Evolutionary conservation across 2,113 vertebrate species (phyloP), one percentile per base, ranked within the genome.

Genomic region (Vanacampus margaritifer): DNA sequence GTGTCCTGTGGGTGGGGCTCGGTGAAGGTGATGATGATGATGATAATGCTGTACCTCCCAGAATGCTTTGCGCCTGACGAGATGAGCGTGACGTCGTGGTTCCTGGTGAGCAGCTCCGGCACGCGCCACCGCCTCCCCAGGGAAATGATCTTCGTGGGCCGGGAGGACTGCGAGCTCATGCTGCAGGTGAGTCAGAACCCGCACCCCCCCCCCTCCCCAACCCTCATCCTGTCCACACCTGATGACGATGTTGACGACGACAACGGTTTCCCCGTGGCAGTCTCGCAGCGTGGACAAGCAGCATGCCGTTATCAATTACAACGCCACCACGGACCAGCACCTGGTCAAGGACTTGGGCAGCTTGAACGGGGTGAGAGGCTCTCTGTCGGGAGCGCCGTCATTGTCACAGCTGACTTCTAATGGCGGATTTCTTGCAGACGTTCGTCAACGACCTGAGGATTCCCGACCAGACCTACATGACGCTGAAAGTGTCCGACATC

Each of bases 281-380:
- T 98, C 97, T 68, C 97, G 97, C 86, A 99, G 97, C 0, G 97
- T 99, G 68, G 97, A 98, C 91, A 99, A 98, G 80, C 97, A 99
- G 76, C 97, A 98, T 0, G 97, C 97, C 0, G 97, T 99, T 50
- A 96, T 99, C 92, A 99, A 99, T 91, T 99, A 98, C 3, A 94
- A 97, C 87, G 89, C 88, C 53, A 90, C 93, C 2, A 93, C 93
- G 0, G 97, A 99, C 3, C 93, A 98, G 51, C 97, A 99, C 86
- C 93, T 95, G 86, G 93, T 99, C 79, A 99, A 99, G 83, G 97
- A 99, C 82, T 92, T 99, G 12, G 97, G 96, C 59, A 99, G 97
- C 84, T 90, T 99, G 21, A 99, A 99, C 0, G 97, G 97, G 80
- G 97, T 98, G 84, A 96, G 62, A 11, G 14, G 26, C 8, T 35